Evolutionary conservation across 2,113 vertebrate genomes (phyloP), one percentile per base, ranked within the genome.

Genomic region (Pygoscelis antarcticus): DNA sequence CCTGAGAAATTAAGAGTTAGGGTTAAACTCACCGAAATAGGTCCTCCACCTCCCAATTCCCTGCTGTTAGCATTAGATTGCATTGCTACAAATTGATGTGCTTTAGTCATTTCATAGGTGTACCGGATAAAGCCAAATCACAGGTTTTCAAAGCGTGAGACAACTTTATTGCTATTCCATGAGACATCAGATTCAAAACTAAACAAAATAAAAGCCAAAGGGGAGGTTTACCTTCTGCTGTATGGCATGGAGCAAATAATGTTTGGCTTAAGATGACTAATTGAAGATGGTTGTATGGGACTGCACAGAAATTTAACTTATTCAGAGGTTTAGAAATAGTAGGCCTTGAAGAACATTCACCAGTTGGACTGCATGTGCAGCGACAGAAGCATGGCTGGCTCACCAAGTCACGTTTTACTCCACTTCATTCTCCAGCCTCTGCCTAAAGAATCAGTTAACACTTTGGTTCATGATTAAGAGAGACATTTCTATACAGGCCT

Each of bases 271-370:
- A 44, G 15, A 10, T 1, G 6, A 30, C 16, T 27, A 5, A 38
- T 0, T 5, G 21, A 62, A 23, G n/a, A 61, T 12, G 29, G n/a
- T 25, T 2, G 1, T 7, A 9, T 5, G 46, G 32, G 66, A 14
- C n/a, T 7, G 32, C 20, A 25, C 26, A 42, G 52, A 44, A 40
- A 21, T 12, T 27, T 27, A 20, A 16, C 77, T 68, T 55, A 25
- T 54, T 51, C 19, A 4, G 36, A 36, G 18, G 57, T 82, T 49
- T 15, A 46, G 70, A 27, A 54, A 30, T 5, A 69, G 54, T 46
- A 7, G 29, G 69, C 34, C 51, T 36, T 27, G 38, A 27, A 65
- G 70, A 27, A 29, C 8, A 3, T 29, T 36, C 46, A 34, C 18
- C 52, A 34, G n/a, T 5, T 13, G 40, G 30, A n/a, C 20, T 13